Conservation (phyloP, 2,888 invertebrate species). For the Tillus elongatus region DNA sequence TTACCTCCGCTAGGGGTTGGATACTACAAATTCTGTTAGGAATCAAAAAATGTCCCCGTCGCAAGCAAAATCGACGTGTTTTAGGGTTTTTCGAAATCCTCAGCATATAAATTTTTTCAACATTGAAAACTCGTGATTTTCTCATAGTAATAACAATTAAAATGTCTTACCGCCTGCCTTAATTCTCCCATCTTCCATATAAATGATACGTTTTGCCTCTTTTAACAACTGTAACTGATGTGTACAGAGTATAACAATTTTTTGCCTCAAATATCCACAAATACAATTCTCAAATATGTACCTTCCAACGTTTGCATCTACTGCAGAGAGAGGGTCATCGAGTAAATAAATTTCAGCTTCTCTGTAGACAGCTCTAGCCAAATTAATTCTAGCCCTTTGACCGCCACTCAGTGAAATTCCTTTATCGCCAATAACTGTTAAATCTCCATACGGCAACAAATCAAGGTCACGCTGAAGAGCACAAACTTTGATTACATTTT, state of each 20-base stretch:
- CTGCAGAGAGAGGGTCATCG: conserved; percentile 83
- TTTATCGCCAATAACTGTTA: conserved; percentile 66
- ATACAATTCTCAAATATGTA: conserved; percentile 78
- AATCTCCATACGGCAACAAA: conserved; percentile 66
- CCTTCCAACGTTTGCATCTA: conserved; percentile 78
- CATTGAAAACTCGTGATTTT: too few relatives aligned
- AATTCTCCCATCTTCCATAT: too few relatives aligned
- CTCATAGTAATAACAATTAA: too few relatives aligned
- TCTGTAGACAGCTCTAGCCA: conserved; percentile 75
- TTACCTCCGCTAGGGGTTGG: too few relatives aligned
- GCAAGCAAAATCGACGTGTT: too few relatives aligned
- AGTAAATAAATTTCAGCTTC: conserved; percentile 75
- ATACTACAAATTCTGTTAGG: too few relatives aligned
- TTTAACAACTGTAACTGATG: conserved; percentile 59
- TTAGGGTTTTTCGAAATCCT: too few relatives aligned
- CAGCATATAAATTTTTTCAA: too few relatives aligned
- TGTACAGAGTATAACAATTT: conserved; percentile 65
- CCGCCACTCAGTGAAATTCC: conserved; percentile 67
- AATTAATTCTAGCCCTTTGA: too few relatives aligned
- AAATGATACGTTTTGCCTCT: too few relatives aligned
- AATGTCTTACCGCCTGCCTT: too few relatives aligned
- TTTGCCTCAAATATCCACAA: conserved; percentile 50
- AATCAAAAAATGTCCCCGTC: too few relatives aligned
- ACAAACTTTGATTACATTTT: conserved; percentile 57
- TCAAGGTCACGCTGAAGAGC: conserved; percentile 63